Conservation (phyloP, 2,888 invertebrate genomes). For the Calliphora vomitoria region DNA sequence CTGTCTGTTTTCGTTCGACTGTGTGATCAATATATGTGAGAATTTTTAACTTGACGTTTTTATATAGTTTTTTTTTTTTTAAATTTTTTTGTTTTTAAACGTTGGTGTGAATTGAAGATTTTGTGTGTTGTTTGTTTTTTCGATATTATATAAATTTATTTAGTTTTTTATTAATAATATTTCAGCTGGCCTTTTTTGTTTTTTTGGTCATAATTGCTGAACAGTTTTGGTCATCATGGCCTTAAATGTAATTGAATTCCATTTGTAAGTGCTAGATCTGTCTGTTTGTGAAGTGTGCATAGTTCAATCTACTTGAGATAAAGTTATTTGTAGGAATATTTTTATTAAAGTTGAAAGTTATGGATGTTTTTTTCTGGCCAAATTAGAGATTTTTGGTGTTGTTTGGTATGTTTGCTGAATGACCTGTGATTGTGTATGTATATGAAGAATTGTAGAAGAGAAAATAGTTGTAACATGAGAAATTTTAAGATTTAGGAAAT, state of each 20-base stretch:
- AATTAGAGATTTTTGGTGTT: background rate
- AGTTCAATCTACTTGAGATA: background rate
- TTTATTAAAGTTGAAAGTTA: constrained; percentile 4
- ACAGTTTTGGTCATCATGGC: constrained; percentile 6
- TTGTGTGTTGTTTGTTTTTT: background rate
- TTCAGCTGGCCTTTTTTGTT: background rate
- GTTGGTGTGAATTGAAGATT: constrained; percentile 33
- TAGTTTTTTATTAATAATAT: constrained; percentile 39
- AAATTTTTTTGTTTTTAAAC: constrained; percentile 14
- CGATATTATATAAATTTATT: constrained; percentile 18
- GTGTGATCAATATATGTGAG: constrained; percentile 54
- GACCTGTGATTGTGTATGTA: background rate
- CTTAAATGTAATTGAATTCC: constrained; percentile 13
- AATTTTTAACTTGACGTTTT: constrained; percentile 40
- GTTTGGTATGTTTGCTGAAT: background rate
- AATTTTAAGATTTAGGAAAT: too few species aligned
- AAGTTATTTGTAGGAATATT: background rate
- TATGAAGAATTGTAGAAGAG: too few species aligned
- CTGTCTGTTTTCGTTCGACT: constrained; percentile 21
- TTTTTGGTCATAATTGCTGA: constrained; percentile 12
- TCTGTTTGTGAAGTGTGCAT: background rate
- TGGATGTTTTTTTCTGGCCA: background rate
- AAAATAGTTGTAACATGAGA: too few species aligned
- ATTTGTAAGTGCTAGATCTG: constrained; percentile 10
- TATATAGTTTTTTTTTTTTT: background rate